Percentiles rank a stretch among this genome's conserved stretches.
phyloP scores from a whole-genome alignment of 2,888 invertebrate genomes.

The Odontomyia ornata region DNA sequence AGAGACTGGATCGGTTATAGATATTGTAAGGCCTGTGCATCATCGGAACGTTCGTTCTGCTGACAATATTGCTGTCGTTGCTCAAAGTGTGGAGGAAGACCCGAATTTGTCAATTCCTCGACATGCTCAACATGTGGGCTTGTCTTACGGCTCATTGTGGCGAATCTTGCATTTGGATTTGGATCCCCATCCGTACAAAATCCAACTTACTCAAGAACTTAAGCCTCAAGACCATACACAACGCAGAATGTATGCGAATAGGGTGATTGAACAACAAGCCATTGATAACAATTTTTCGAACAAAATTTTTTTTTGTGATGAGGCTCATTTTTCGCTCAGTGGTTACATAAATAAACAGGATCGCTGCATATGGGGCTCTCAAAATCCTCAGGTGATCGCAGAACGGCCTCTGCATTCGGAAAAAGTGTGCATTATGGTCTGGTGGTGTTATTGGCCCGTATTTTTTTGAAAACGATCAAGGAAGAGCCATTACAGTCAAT shows the following conservation, averaged over 20 bases:
- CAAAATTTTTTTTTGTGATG: constrained; percentile 36
- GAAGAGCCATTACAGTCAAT: neutral
- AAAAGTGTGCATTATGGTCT: constrained; percentile 15
- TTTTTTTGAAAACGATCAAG: constrained; percentile 6
- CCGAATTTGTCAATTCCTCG: constrained; percentile 43
- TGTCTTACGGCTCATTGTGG: constrained; percentile 49
- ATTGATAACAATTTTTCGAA: constrained; percentile 46
- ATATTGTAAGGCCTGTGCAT: neutral
- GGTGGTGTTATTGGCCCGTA: constrained; percentile 8
- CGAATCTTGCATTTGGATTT: constrained; percentile 52
- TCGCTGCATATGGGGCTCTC: neutral
- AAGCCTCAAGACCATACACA: constrained; percentile 51
- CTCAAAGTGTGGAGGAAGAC: constrained; percentile 51
- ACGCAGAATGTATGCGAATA: constrained; percentile 46
- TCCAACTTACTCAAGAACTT: constrained; percentile 51
- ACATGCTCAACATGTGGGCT: constrained; percentile 48
- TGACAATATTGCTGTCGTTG: constrained; percentile 45
- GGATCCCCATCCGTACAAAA: constrained; percentile 49
- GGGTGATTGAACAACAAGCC: constrained; percentile 48
- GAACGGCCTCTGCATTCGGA: neutral
- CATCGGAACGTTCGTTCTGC: neutral
- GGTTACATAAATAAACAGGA: neutral
- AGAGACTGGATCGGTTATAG: neutral
- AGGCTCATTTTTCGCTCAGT: neutral
- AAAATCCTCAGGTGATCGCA: constrained; percentile 3